These are phyloP conservation scores for Pemphigus obesinymphae DNA, from an alignment of 1,140 invertebrate species.

Conservation along the genomic window DNA sequence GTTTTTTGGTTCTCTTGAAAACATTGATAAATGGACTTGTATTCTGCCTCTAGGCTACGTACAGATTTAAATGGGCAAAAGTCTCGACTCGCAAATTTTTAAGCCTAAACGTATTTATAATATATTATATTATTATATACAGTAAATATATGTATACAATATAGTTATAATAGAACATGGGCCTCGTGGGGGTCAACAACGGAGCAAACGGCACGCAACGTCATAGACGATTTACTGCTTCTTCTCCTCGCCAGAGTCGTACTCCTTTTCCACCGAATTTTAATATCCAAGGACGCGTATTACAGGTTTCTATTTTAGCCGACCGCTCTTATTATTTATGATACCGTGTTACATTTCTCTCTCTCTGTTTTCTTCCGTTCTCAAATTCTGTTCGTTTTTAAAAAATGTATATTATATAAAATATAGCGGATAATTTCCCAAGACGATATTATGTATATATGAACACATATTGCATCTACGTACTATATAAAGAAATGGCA, in stretches of 20 bases:
- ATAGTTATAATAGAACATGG: background rate
- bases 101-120: background rate
- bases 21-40: too few species aligned
- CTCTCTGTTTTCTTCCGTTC: background rate
- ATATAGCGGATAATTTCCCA: background rate
- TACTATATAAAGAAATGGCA: background rate
- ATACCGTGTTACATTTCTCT: background rate
- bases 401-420: background rate
- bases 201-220: background rate
- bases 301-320: slow-evolving; percentile 34
- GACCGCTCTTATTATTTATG: slow-evolving; percentile 29
- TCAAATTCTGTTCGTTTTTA: background rate
- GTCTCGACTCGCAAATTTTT: background rate
- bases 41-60: too few species aligned
- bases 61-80: too few species aligned
- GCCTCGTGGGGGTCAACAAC: slow-evolving; percentile 15
- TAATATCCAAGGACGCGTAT: slow-evolving; percentile 23
- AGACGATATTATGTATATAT: background rate
- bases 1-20: too few species aligned
- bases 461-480: background rate
- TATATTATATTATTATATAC: background rate
- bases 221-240: slow-evolving; percentile 19
- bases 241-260: background rate
- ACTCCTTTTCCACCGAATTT: slow-evolving; percentile 28
- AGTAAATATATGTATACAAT: background rate